Percentiles rank a stretch among this genome's conserved stretches.
Conservation (phyloP, 2,797 vertebrate genomes). For the Scarus forsteni region DNA sequence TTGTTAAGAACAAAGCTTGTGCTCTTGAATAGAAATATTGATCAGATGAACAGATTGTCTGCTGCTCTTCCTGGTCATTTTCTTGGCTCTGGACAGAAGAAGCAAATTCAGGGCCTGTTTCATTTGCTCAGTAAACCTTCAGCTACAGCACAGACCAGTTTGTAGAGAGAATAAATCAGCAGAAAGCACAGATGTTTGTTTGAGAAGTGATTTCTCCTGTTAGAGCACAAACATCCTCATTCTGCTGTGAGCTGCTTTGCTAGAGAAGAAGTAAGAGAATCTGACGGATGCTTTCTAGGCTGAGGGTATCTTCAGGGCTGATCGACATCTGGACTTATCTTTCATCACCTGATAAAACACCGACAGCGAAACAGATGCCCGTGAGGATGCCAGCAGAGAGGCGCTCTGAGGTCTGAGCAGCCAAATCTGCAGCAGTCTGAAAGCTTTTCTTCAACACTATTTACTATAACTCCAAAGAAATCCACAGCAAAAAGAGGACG, state of each 20-base stretch:
- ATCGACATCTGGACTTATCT: slow-evolving; percentile 59
- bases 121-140: slow-evolving; percentile 39
- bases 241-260: background rate
- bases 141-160: slow-evolving; percentile 39
- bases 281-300: background rate
- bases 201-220: background rate
- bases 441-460: no score
- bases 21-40: no score
- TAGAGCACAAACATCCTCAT: background rate
- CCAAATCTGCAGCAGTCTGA: no score
- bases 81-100: slow-evolving; percentile 39
- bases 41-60: no score
- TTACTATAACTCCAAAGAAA: no score
- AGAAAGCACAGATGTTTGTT: slow-evolving; percentile 1
- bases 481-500: no score
- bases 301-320: slow-evolving; percentile 48
- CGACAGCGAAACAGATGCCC: slow-evolving; percentile 51
- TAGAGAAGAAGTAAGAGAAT: background rate
- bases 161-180: slow-evolving; percentile 6
- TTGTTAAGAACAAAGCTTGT: no score
- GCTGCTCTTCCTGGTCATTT: slow-evolving; percentile 23
- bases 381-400: slow-evolving; percentile 36
- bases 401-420: no score
- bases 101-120: slow-evolving; percentile 39
- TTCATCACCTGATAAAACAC: slow-evolving; percentile 43